Conservation (phyloP, 2,888 invertebrate species). For the Pocota personata region DNA sequence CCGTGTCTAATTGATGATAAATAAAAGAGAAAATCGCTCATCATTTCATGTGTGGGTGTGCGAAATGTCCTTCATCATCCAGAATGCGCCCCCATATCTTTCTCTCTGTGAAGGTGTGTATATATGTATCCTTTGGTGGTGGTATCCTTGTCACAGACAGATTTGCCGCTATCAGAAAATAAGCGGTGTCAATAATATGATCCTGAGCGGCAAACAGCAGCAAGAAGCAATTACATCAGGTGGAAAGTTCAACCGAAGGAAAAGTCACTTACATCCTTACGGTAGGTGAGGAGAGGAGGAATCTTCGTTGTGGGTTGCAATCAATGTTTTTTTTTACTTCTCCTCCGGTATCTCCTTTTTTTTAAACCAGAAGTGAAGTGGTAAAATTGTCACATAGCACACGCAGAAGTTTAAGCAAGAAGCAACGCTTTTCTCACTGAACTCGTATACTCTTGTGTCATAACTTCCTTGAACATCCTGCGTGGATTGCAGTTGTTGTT, state of each 20-base stretch:
- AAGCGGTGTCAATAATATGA: slow-evolving; percentile 72
- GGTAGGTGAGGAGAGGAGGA: neutral
- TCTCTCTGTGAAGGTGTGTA: neutral
- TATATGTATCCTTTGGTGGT: slow-evolving; percentile 23
- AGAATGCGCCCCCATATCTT: slow-evolving; percentile 2
- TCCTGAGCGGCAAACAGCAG: slow-evolving; percentile 46
- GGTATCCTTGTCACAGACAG: slow-evolving; percentile 72
- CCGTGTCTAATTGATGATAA: slow-evolving; percentile 80
- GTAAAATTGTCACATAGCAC: slow-evolving; percentile 73
- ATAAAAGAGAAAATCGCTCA: slow-evolving; percentile 59
- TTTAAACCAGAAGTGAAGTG: slow-evolving; percentile 63
- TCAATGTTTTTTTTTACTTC: slow-evolving; percentile 18
- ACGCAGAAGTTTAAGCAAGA: slow-evolving; percentile 58
- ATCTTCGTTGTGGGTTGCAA: slow-evolving; percentile 19
- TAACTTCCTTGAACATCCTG: slow-evolving; percentile 68
- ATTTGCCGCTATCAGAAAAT: slow-evolving; percentile 71
- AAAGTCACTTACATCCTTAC: slow-evolving; percentile 52
- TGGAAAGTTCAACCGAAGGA: slow-evolving; percentile 64
- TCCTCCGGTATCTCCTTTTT: neutral
- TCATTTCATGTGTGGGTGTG: slow-evolving; percentile 36
- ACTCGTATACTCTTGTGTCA: slow-evolving; percentile 49
- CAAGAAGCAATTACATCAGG: slow-evolving; percentile 68
- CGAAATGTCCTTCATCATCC: slow-evolving; percentile 51
- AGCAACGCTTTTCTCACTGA: neutral
- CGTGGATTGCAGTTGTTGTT: slow-evolving; percentile 71